phyloP scores from a whole-genome alignment of 2,888 invertebrate genomes.

The Lepidonotus clava region DNA sequence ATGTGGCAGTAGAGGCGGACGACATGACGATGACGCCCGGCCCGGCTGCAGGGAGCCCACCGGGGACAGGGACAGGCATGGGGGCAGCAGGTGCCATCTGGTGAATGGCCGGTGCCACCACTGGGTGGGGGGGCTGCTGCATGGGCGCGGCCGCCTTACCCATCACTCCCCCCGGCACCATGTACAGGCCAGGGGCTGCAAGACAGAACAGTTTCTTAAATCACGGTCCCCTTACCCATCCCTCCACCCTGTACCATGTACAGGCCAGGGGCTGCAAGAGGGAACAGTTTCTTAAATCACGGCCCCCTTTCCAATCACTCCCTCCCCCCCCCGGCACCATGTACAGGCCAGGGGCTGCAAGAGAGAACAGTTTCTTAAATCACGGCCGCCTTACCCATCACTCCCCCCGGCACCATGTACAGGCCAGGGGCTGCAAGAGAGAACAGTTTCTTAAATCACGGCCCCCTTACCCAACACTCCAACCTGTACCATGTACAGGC shows the following conservation, averaged over 20 bases:
- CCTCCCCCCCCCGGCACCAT: no score
- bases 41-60: not conserved
- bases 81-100: slow-evolving; percentile 35
- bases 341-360: no score
- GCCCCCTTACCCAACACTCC: no score
- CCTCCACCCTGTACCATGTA: slow-evolving; percentile 12
- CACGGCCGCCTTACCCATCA: no score
- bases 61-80: slow-evolving; percentile 17
- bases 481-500: no score
- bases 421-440: no score
- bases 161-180: slow-evolving; percentile 36
- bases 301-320: no score
- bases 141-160: slow-evolving; percentile 31
- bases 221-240: slow-evolving; percentile 40
- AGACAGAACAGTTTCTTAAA: no score
- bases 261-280: not conserved
- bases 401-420: no score
- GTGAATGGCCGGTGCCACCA: not conserved
- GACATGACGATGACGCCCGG: slow-evolving; percentile 29
- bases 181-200: not conserved
- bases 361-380: no score
- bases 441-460: no score
- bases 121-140: slow-evolving; percentile 24
- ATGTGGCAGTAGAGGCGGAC: not conserved
- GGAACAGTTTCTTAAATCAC: no score